Conservation (phyloP, 1,140 invertebrate species). For the Drosophila dunni region DNA sequence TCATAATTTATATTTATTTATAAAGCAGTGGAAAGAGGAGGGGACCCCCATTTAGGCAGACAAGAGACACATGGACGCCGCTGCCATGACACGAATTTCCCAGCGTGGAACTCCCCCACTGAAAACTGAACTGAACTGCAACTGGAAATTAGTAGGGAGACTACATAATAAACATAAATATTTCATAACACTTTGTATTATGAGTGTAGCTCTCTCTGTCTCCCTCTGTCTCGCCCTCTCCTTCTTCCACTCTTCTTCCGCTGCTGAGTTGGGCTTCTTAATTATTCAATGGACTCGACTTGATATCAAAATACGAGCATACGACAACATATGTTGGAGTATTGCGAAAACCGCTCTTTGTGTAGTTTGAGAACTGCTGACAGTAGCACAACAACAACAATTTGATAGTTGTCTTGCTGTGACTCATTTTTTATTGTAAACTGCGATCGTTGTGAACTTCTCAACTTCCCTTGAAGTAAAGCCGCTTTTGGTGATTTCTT, state of each 20-base stretch:
- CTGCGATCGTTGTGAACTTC: constrained; percentile 38
- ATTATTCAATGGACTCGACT: constrained; percentile 64
- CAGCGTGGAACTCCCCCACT: constrained; percentile 11
- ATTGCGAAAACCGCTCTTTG: constrained; percentile 61
- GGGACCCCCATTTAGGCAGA: too few species aligned
- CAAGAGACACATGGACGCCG: constrained; percentile 62
- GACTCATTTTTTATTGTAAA: constrained; percentile 53
- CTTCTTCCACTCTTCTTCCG: constrained; percentile 45
- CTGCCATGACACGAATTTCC: constrained; percentile 47
- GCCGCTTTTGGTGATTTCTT: neutral
- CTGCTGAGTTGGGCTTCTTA: constrained; percentile 49
- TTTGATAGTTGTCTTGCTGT: constrained; percentile 33
- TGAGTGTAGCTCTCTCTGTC: constrained; percentile 10
- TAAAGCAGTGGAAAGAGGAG: constrained; percentile 8
- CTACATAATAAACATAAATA: constrained; percentile 63
- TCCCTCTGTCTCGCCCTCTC: constrained; percentile 4
- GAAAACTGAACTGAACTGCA: neutral
- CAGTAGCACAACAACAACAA: constrained; percentile 36
- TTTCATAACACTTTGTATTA: constrained; percentile 66
- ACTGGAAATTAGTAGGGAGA: constrained; percentile 3
- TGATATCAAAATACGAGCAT: constrained; percentile 47
- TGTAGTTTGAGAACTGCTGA: constrained; percentile 62
- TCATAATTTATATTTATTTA: constrained; percentile 58
- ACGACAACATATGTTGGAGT: constrained; percentile 49
- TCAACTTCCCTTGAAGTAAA: constrained; percentile 5